A percentile compares a stretch with the other conserved stretches of the same genome.
Conservation (phyloP, 1,140 invertebrate genomes). For the Drosophila tani region DNA sequence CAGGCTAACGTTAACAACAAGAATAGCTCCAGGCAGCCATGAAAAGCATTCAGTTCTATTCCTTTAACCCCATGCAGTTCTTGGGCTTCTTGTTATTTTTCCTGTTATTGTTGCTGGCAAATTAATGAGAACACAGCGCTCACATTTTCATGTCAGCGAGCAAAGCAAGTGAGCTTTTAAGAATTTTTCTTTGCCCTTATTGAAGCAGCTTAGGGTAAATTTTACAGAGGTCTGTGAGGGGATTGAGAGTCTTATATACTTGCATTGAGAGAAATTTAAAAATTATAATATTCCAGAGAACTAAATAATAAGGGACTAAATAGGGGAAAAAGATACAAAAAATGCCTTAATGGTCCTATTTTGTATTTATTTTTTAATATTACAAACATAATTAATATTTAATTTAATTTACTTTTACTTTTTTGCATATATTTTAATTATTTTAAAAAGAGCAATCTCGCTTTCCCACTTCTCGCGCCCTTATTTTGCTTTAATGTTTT, state of each 20-base stretch:
- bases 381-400: too few species aligned
- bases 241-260: not conserved
- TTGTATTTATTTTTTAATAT: too few species aligned
- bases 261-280: too few species aligned
- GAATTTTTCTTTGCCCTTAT: conserved; percentile 17
- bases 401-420: too few species aligned
- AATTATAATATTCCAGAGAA: not conserved
- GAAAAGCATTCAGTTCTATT: conserved; percentile 37
- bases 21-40: conserved; percentile 49
- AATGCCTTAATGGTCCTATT: too few species aligned
- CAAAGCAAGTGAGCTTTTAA: conserved; percentile 26
- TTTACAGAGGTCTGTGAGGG: not conserved
- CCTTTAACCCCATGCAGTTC: conserved; percentile 13
- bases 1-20: conserved; percentile 26
- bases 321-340: too few species aligned
- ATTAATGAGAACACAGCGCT: conserved; percentile 68
- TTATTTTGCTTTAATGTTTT: conserved; percentile 15
- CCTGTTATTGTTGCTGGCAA: conserved; percentile 51
- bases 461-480: not conserved
- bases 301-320: too few species aligned
- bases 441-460: conserved; percentile 5
- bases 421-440: too few species aligned
- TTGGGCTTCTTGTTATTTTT: conserved; percentile 16
- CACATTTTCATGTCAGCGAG: conserved; percentile 65
- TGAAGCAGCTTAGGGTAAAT: not conserved